Evolutionary conservation across 1,140 invertebrate genomes (phyloP), one percentile per base, ranked within the genome.

Genomic region (Drosophila micromelanica): DNA sequence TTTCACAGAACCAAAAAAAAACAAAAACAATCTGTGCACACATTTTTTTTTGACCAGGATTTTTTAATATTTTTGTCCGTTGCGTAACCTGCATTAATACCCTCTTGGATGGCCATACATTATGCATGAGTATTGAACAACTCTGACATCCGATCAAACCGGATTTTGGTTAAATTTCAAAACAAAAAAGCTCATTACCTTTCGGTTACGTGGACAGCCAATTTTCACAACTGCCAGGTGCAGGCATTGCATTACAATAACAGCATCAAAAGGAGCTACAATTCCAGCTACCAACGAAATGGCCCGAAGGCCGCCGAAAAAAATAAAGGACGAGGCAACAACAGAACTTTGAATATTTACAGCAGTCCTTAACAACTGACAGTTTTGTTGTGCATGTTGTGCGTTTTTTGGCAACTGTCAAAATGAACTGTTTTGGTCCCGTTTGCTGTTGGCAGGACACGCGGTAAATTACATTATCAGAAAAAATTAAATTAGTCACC

Each of bases 391-490:
- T 49, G 59, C 45, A 70, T 23, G n/a, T 49, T 72, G 46, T 42
- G 46, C n/a, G n/a, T n/a, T 74, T 74, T 73, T 75, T 43, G 51
- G 37, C 37, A 48, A 60, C 59, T 64, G 37, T 70, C 54, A 59
- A 63, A 68, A 57, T 52, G 64, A 48, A 81, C 65, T 38, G n/a
- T 57, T 40, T 27, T 54, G 8, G 23, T 13, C 23, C 27, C 49
- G 43, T 5, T 15, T 52, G 7, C 13, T n/a, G 11, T 40, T 40
- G 61, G 37, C 45, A 13, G 65, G 17, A 20, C 13, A 35, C 43
- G 30, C 71, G 49, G 51, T 38, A 75, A 80, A 80, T 79, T 79
- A 79, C 55, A 79, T 80, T 80, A 76, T 71, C 78, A 77, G 64
- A 59, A 37, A 20, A 67, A 77, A 80, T 70, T 51, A 67, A 78